These are phyloP conservation scores for Sycobia sp. DNA, from an alignment of 1,140 invertebrate genomes.

Conservation along the genomic window DNA sequence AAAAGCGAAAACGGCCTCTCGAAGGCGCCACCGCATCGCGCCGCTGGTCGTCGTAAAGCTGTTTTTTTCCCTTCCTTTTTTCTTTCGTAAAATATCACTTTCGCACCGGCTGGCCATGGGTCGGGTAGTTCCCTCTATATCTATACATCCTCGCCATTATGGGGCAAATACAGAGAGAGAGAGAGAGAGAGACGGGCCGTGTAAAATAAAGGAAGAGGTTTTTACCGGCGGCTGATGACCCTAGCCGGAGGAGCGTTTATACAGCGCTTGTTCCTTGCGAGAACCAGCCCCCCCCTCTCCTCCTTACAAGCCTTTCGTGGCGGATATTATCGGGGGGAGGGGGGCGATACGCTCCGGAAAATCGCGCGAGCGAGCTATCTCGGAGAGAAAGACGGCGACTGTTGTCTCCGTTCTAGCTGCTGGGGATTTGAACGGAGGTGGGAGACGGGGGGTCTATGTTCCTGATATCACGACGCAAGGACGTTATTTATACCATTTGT, in stretches of 20 bases:
- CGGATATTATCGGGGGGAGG: background rate
- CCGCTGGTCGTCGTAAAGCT: conserved; percentile 24
- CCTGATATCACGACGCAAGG: conserved; percentile 42
- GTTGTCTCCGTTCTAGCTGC: conserved; percentile 43
- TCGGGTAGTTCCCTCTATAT: background rate
- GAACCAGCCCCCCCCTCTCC: no score
- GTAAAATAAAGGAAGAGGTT: conserved; percentile 22
- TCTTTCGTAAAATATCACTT: conserved; percentile 8
- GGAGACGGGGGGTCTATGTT: no score
- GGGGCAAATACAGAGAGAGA: conserved; percentile 1
- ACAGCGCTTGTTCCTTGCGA: no score
- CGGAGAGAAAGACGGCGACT: conserved; percentile 29
- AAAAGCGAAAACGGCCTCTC: conserved; percentile 24
- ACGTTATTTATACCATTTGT: conserved; percentile 47
- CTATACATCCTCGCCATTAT: conserved; percentile 6
- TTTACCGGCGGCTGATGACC: conserved; percentile 3
- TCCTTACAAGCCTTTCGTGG: no score
- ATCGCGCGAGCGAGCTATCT: conserved; percentile 1
- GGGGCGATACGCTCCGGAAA: background rate
- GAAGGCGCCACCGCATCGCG: conserved; percentile 9
- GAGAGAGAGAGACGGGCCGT: background rate
- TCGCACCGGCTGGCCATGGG: no score
- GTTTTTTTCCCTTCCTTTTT: no score
- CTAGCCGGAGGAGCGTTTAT: background rate
- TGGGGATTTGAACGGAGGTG: conserved; percentile 43